Conservation (phyloP, 2,113 vertebrate species). For the Marmota flaviventris region DNA sequence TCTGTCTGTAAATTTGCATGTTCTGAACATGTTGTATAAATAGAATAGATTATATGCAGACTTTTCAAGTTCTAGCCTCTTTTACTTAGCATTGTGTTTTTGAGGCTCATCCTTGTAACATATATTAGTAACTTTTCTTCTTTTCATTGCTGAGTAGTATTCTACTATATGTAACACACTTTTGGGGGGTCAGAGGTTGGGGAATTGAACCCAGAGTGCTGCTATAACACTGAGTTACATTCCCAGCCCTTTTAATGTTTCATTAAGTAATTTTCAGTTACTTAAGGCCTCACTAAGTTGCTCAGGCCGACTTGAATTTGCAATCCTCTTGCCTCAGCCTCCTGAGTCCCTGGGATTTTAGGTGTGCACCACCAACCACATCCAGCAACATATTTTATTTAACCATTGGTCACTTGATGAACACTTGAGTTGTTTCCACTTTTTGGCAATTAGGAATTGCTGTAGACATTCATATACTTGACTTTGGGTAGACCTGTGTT, state of each 20-base stretch:
- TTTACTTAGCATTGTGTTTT: not conserved
- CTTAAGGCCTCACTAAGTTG: no score
- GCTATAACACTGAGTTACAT: no score
- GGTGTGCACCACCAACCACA: no score
- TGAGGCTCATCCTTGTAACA: not conserved
- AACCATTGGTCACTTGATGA: not conserved
- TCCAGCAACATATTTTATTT: not conserved
- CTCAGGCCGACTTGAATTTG: no score
- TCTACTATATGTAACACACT: not conserved
- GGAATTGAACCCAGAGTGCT: no score
- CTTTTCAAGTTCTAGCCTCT: not conserved
- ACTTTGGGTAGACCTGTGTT: constrained; percentile 12
- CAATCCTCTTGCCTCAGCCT: no score
- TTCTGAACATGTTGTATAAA: not conserved
- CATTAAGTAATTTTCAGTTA: no score
- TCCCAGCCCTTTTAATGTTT: no score
- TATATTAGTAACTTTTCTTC: not conserved
- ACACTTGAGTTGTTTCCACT: not conserved
- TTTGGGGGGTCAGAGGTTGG: no score
- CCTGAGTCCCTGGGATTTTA: no score
- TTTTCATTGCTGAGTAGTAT: not conserved
- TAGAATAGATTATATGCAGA: not conserved
- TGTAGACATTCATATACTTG: not conserved
- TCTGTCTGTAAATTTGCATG: constrained; percentile 40
- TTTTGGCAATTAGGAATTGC: not conserved